A percentile compares a stretch with the other conserved stretches of the same genome.
phyloP scores from a whole-genome alignment of 2,797 vertebrate genomes.

The Tarsius wallacei region DNA sequence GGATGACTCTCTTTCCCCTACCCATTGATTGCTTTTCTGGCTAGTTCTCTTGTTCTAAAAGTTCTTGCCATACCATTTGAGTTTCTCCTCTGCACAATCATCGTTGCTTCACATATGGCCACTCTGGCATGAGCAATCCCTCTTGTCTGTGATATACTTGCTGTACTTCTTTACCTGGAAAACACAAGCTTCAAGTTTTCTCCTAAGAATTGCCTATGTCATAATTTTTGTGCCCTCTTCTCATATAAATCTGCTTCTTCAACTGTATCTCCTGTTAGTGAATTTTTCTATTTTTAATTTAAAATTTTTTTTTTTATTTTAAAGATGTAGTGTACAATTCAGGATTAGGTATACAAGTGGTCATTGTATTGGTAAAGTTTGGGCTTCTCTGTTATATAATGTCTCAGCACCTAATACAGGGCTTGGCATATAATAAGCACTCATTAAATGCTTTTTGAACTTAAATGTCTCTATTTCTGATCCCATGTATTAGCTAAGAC shows the following conservation, averaged over 20 bases:
- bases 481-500: neutral
- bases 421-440: neutral
- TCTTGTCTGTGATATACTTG: neutral
- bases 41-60: neutral
- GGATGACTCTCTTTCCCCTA: neutral
- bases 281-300: neutral
- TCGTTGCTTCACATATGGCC: neutral
- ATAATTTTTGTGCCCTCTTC: neutral
- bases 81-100: neutral
- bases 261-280: neutral
- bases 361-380: too few species aligned
- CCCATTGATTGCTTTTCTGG: neutral
- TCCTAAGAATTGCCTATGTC: neutral
- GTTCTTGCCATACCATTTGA: too few species aligned
- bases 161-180: neutral
- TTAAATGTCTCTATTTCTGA: neutral
- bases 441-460: neutral
- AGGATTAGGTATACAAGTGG: too few species aligned
- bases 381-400: too few species aligned
- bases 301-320: neutral
- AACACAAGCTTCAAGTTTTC: neutral
- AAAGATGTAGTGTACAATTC: too few species aligned
- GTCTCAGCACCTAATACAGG: neutral
- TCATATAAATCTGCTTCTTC: neutral
- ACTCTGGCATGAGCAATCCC: fast-evolving